These are phyloP conservation scores for Gallinago paraguaiae DNA, from an alignment of 2,113 vertebrate species.

Conservation along the genomic window DNA sequence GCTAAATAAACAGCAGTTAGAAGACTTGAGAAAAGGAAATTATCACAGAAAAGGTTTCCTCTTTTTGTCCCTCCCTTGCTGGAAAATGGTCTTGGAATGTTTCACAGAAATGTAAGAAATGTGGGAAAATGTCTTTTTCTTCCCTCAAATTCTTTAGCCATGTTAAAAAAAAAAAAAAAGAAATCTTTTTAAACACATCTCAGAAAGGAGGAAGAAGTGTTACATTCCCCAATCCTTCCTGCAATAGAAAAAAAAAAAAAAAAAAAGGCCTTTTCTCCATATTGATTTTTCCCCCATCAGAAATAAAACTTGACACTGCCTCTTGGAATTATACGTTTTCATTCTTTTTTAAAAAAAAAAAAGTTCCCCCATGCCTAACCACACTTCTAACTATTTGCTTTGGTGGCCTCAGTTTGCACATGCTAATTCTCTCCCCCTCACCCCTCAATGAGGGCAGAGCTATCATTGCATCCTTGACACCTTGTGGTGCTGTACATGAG, in stretches of 20 bases:
- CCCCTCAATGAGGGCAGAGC: background rate
- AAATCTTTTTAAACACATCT: background rate
- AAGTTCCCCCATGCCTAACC: background rate
- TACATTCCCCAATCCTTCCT: background rate
- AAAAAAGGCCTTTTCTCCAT: background rate
- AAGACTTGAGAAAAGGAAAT: background rate
- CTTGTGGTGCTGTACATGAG: background rate
- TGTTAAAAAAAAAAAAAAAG: background rate
- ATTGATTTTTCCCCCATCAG: background rate
- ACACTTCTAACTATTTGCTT: background rate
- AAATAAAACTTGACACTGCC: background rate
- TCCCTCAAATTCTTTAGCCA: background rate
- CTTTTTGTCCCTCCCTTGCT: background rate
- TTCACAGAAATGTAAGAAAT: background rate
- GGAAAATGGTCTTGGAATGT: background rate
- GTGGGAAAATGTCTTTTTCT: background rate
- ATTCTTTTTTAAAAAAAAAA: background rate
- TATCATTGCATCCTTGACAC: background rate
- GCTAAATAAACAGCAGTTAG: background rate
- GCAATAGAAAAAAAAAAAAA: background rate
- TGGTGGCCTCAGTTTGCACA: background rate
- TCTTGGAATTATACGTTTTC: background rate
- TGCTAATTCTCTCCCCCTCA: background rate
- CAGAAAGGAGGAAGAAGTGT: background rate
- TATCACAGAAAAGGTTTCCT: background rate